These are phyloP conservation scores for Anniella stebbinsi DNA, from an alignment of 2,797 vertebrate species.

Conservation along the genomic window DNA sequence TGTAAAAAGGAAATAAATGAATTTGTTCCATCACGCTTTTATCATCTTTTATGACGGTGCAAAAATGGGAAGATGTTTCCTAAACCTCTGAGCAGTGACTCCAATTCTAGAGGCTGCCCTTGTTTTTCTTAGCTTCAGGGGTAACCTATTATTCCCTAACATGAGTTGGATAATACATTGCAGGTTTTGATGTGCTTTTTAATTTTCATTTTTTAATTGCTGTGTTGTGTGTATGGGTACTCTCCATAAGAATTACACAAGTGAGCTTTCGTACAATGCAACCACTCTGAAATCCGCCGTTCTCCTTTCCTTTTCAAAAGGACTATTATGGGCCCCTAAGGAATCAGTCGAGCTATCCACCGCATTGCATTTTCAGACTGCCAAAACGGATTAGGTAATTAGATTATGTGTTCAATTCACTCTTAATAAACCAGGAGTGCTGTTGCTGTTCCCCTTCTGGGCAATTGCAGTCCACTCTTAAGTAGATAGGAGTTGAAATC, in stretches of 20 bases:
- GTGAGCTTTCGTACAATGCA: neutral
- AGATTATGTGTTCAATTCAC: constrained; percentile 1
- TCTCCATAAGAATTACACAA: neutral
- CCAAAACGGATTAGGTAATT: constrained; percentile 86
- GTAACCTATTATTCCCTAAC: neutral
- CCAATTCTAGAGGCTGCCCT: neutral
- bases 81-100: neutral
- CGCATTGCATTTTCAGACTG: constrained; percentile 86
- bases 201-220: neutral
- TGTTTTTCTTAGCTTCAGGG: neutral
- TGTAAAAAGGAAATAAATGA: too few relatives aligned
- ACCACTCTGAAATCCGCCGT: constrained; percentile 30
- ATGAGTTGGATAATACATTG: neutral
- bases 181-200: neutral
- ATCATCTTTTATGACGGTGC: neutral
- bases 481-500: constrained; percentile 20
- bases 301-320: constrained; percentile 63
- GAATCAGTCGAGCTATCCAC: constrained; percentile 85
- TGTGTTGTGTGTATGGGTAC: neutral
- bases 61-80: neutral
- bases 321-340: constrained; percentile 90
- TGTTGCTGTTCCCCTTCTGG: constrained; percentile 18
- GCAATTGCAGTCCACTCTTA: constrained; percentile 10
- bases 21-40: neutral
- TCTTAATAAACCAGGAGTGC: neutral